Evolutionary conservation across 2,797 vertebrate genomes (phyloP).

Genomic region (Geotrypetes seraphini): DNA sequence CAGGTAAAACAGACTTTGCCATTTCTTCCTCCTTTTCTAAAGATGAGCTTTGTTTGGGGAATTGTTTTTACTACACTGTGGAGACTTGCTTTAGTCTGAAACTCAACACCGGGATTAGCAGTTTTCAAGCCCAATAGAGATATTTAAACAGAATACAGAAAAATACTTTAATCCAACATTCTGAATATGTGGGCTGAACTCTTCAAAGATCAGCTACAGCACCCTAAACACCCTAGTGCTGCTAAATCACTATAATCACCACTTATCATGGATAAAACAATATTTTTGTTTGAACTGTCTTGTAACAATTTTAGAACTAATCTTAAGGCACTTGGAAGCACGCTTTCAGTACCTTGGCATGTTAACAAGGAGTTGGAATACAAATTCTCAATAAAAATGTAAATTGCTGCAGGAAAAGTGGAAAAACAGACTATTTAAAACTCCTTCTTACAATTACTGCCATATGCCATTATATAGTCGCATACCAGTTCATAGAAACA

Average conservation of each 20-base stretch:
- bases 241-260: conserved; percentile 6
- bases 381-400: too few species aligned
- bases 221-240: conserved; percentile 10
- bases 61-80: conserved; percentile 57
- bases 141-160: conserved; percentile 20
- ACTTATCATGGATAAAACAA: neutral
- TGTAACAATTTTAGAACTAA: neutral
- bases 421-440: too few species aligned
- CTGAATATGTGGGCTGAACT: conserved; percentile 24
- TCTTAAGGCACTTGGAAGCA: too few species aligned
- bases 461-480: too few species aligned
- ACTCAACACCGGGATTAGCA: conserved; percentile 73
- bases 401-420: too few species aligned
- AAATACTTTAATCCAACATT: conserved; percentile 21
- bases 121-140: conserved; percentile 51
- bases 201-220: conserved; percentile 29
- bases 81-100: conserved; percentile 46
- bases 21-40: conserved; percentile 46
- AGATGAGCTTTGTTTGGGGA: conserved; percentile 64
- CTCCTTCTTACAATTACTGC: too few species aligned
- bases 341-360: too few species aligned
- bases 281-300: neutral
- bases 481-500: too few species aligned
- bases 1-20: conserved; percentile 59
- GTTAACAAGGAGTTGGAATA: too few species aligned